Percentiles rank a stretch among this genome's conserved stretches.
Evolutionary conservation across 2,888 invertebrate genomes (phyloP).

Genomic region (Epinotia bilunana): DNA sequence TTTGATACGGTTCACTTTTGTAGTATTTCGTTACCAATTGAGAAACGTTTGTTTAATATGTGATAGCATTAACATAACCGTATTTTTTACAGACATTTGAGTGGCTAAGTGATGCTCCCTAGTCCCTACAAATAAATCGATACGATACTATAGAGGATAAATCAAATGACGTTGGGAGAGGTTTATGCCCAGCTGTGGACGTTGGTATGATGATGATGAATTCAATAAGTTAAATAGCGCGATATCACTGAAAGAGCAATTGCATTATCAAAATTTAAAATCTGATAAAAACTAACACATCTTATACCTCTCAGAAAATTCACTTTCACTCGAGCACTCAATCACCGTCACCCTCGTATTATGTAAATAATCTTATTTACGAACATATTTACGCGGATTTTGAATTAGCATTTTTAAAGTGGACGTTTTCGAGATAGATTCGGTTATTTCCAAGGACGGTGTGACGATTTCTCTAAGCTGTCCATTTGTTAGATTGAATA

Average conservation of each 20-base stretch:
- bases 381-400: constrained; percentile 28
- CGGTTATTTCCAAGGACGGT: constrained; percentile 16
- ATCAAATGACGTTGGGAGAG: too few species aligned
- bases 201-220: too few species aligned
- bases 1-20: too few species aligned
- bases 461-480: constrained; percentile 21
- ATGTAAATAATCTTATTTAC: constrained; percentile 37
- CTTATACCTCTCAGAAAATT: not conserved
- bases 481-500: constrained; percentile 39
- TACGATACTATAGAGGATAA: too few species aligned
- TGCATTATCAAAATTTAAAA: constrained; percentile 12
- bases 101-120: too few species aligned
- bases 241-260: not conserved
- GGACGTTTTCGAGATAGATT: constrained; percentile 13
- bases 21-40: too few species aligned
- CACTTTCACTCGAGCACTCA: constrained; percentile 11
- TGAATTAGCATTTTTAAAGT: constrained; percentile 41
- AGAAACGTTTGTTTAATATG: too few species aligned
- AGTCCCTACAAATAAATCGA: too few species aligned
- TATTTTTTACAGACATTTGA: too few species aligned
- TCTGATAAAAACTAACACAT: constrained; percentile 16
- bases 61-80: too few species aligned
- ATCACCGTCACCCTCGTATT: constrained; percentile 25
- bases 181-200: too few species aligned
- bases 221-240: too few species aligned